Conservation (phyloP, 2,888 invertebrate species). For the Eurytoma adleriae region DNA sequence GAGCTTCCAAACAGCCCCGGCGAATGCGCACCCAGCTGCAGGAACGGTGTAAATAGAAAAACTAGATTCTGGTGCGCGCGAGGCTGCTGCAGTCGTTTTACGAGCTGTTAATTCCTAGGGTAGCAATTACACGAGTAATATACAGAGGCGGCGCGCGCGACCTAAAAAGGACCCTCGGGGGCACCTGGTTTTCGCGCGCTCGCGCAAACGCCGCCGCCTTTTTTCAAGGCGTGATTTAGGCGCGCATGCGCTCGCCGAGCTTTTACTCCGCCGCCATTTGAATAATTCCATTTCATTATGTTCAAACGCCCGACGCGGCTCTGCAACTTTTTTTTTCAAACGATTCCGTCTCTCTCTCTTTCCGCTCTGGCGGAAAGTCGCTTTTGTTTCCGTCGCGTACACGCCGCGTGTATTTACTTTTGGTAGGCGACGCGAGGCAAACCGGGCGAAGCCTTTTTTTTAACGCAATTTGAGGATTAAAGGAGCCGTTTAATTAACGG, state of each 20-base stretch:
- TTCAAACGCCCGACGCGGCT: not conserved
- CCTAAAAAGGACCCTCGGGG: conserved; percentile 9
- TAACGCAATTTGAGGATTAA: conserved; percentile 1
- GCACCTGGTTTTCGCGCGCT: not conserved
- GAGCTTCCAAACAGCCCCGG: not conserved
- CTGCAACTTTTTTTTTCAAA: not conserved
- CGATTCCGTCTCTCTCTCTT: not conserved
- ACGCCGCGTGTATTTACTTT: not conserved
- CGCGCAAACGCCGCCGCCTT: not conserved
- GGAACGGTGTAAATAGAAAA: conserved; percentile 3
- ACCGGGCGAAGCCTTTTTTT: too few relatives aligned
- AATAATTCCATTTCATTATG: conserved; percentile 32
- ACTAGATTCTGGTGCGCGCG: conserved; percentile 1
- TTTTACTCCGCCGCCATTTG: not conserved
- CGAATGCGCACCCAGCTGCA: not conserved
- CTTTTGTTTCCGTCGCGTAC: not conserved
- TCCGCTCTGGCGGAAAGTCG: too few relatives aligned
- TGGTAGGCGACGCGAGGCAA: not conserved
- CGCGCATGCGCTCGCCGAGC: not conserved
- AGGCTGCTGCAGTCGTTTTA: conserved; percentile 20
- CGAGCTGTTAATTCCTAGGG: conserved; percentile 40
- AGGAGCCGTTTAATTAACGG: conserved; percentile 16
- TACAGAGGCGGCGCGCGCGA: not conserved
- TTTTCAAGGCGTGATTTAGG: conserved; percentile 31
- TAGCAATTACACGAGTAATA: conserved; percentile 35